Conservation (phyloP, 2,888 invertebrate species). For the Drosophila silvestris region DNA sequence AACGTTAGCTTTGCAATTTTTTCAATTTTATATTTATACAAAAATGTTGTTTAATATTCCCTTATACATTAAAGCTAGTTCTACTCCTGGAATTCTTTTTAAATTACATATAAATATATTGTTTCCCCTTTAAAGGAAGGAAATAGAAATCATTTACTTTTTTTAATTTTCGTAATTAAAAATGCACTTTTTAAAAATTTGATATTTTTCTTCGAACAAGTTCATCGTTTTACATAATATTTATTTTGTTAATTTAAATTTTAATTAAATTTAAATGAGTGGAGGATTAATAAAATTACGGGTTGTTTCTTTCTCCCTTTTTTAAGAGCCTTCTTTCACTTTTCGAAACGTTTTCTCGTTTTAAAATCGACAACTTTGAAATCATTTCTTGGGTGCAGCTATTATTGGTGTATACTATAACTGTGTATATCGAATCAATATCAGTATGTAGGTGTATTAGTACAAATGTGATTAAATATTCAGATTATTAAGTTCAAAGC, state of each 20-base stretch:
- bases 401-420: not conserved
- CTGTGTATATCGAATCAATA: not conserved
- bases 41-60: too few species aligned
- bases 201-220: not conserved
- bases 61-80: not conserved
- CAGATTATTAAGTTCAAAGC: not conserved
- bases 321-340: not conserved
- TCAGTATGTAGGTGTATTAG: not conserved
- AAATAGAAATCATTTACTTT: not conserved
- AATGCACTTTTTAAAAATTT: not conserved
- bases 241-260: not conserved
- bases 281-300: not conserved
- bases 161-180: not conserved
- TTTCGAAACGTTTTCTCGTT: too few species aligned
- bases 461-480: not conserved
- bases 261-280: not conserved
- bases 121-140: too few species aligned
- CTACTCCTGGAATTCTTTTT: not conserved
- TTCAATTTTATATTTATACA: not conserved
- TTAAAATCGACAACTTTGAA: not conserved
- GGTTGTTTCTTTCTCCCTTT: not conserved
- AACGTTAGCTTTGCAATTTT: not conserved
- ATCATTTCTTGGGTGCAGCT: not conserved
- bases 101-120: not conserved
- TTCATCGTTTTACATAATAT: not conserved